Evolutionary conservation across 2,113 vertebrate genomes (phyloP).

Genomic region (Phainopepla nitens): DNA sequence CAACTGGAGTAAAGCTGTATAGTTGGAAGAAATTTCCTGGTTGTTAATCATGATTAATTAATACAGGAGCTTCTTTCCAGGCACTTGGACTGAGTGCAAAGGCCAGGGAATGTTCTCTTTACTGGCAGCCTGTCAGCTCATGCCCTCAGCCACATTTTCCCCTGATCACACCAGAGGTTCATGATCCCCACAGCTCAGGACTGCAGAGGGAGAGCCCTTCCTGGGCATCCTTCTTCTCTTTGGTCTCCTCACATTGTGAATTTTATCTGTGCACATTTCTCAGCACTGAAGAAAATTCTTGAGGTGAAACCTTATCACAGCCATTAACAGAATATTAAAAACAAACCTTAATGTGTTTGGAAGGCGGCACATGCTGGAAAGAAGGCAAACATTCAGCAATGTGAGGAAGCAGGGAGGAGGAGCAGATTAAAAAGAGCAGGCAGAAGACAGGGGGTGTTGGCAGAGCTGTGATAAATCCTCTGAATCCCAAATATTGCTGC

Average conservation of each 20-base stretch:
- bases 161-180: not conserved
- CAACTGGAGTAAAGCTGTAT: not conserved
- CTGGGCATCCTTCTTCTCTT: not conserved
- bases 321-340: not conserved
- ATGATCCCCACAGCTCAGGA: not conserved
- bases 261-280: not conserved
- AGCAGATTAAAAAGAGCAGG: not conserved
- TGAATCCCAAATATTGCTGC: not conserved
- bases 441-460: not conserved
- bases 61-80: not conserved
- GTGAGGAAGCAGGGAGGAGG: not conserved
- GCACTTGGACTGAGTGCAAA: not conserved
- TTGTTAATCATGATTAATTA: not conserved
- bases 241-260: not conserved
- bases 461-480: not conserved
- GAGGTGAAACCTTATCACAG: not conserved
- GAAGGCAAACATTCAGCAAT: not conserved
- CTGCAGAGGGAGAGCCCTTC: not conserved
- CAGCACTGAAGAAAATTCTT: not conserved
- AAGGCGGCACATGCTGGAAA: not conserved
- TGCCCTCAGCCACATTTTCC: not conserved
- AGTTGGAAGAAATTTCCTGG: not conserved
- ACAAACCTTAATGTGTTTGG: not conserved
- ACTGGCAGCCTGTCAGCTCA: not conserved
- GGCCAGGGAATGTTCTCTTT: not conserved